A percentile compares a stretch with the other conserved stretches of the same genome.
Evolutionary conservation across 2,797 vertebrate genomes (phyloP).

Genomic region (Paramormyrops hopkinsi): DNA sequence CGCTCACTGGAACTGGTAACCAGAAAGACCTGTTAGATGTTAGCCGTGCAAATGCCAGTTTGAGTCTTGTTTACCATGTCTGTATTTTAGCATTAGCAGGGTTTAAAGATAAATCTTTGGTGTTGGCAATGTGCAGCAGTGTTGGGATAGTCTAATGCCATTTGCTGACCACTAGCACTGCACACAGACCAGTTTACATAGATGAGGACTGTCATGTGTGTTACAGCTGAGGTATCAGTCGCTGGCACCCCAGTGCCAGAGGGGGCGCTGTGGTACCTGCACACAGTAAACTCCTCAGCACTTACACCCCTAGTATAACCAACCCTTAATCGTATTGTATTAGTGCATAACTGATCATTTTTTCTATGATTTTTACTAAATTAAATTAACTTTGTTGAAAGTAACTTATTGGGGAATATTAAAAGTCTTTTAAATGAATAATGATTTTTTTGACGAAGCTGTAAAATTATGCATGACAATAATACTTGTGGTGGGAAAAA

Average conservation of each 20-base stretch:
- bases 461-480: background rate
- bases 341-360: background rate
- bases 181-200: background rate
- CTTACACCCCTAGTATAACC: background rate
- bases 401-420: background rate
- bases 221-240: background rate
- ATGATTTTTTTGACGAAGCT: background rate
- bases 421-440: background rate
- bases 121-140: background rate
- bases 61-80: background rate
- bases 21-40: background rate
- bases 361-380: constrained; percentile 29
- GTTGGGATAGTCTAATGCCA: background rate
- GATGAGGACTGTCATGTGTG: background rate
- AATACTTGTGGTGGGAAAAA: background rate
- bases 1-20: background rate
- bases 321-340: background rate
- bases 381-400: constrained; percentile 24
- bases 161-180: background rate
- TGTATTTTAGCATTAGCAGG: background rate
- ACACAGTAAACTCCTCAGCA: constrained; percentile 68
- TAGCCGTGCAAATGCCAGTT: background rate
- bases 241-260: background rate
- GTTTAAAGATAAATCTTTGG: background rate
- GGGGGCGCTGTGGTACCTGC: constrained; percentile 59